Base-by-base conservation (phyloP, 2,113 vertebrate species). In the Nestor notabilis region DNA sequence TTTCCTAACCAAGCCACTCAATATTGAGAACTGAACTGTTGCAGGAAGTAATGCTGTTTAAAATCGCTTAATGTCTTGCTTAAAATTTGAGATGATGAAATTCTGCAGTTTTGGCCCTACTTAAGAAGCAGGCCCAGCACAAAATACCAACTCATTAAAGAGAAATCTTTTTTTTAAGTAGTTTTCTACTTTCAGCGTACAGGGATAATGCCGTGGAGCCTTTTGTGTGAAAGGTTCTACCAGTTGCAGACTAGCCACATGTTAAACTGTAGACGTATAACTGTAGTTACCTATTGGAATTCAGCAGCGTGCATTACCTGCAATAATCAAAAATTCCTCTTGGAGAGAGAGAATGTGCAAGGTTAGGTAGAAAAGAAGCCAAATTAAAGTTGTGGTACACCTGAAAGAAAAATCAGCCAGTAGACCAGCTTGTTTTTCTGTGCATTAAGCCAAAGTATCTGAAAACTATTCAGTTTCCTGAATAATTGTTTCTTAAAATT, bases 331-430 rank as follows among this genome's bases (percentile, higher is more conserved):
- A 91, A 19, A n/a, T 28, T 10, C 5, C 18, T 55, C 94, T 78
- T 81, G n/a, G 39, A 43, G 27, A 14, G 14, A 27, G 2, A 25
- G 3, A 7, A 4, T 11, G 4, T 3, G 2, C 5, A 60, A 50
- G 33, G 6, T 29, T 61, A 6, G 0, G 4, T 77, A 37, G 35
- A 41, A 82, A 64, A 60, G 13, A 70, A 61, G 18, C 17, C 3
- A 74, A 64, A 44, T 18, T 31, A 41, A 60, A 49, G 31, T 64
- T 80, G 15, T 53, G 14, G 11, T 80, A 56, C 17, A 41, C 13
- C 10, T 56, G 53, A 61, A 77, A 56, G 41, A 58, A 78, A 77
- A 75, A 60, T 46, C 21, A 46, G 5, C 4, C 64, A 43, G 17
- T 39, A 60, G 63, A 33, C 21, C 16, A 58, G 11, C 55, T 76